Conservation (phyloP, 1,140 invertebrate species). For the Ptiloglossa arizonensis region DNA sequence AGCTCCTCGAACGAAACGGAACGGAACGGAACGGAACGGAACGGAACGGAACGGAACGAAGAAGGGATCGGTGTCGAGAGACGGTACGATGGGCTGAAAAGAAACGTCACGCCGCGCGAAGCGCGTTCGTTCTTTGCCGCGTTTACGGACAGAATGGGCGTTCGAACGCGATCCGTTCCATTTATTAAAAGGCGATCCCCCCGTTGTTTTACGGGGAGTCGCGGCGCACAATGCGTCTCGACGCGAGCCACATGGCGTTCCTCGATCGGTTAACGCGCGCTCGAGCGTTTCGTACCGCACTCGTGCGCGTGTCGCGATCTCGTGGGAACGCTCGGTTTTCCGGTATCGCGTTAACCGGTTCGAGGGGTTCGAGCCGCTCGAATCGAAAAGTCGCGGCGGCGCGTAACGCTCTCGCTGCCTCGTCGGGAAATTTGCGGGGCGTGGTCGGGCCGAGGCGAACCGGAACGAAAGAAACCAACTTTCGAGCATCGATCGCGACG, state of each 20-base stretch:
- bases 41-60: not conserved
- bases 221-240: constrained; percentile 52
- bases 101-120: too few relatives aligned
- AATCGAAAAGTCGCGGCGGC: too few relatives aligned
- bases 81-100: too few relatives aligned
- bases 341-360: too few relatives aligned
- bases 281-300: not conserved
- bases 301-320: constrained; percentile 16
- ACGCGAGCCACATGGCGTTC: constrained; percentile 56
- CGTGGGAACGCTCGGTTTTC: constrained; percentile 30
- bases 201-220: constrained; percentile 43
- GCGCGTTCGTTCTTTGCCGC: not conserved
- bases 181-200: constrained; percentile 56
- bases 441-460: too few relatives aligned
- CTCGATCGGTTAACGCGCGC: constrained; percentile 43
- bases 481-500: not conserved
- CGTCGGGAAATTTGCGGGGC: not conserved
- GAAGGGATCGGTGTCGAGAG: not conserved
- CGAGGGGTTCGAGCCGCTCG: too few relatives aligned
- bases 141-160: constrained; percentile 19
- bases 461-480: not conserved
- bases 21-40: too few relatives aligned
- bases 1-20: too few relatives aligned
- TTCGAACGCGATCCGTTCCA: constrained; percentile 51
- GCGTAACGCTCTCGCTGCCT: too few relatives aligned